These are phyloP conservation scores for Serinus canaria DNA, from an alignment of 2,113 vertebrate species.

Conservation along the genomic window DNA sequence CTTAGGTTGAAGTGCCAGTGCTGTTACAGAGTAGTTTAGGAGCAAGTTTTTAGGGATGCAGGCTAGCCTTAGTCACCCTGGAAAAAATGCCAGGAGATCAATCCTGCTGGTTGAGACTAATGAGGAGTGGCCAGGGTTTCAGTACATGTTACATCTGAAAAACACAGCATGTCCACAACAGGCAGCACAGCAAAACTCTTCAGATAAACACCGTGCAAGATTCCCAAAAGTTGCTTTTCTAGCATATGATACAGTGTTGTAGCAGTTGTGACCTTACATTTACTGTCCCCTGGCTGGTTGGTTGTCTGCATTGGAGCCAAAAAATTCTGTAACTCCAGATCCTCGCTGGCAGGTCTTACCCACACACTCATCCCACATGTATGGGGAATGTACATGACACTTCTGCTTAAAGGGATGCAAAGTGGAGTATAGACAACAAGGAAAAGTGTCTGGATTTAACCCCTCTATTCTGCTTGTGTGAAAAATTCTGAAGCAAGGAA, in stretches of 20 bases:
- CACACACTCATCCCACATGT: neutral
- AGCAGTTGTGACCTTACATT: neutral
- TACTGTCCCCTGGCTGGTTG: neutral
- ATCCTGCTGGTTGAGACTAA: too few species aligned
- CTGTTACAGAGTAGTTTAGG: neutral
- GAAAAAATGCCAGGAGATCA: neutral
- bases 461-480: neutral
- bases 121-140: neutral
- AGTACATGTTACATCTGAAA: neutral
- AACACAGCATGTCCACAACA: neutral
- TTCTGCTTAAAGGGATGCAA: neutral
- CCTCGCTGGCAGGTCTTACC: neutral
- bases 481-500: neutral
- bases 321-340: neutral
- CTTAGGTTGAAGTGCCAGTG: neutral
- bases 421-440: neutral
- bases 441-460: neutral
- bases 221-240: neutral
- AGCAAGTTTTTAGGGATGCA: neutral
- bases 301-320: neutral
- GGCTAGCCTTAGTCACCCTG: neutral
- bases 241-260: neutral
- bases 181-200: neutral
- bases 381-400: accelerated
- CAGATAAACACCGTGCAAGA: neutral